These are phyloP conservation scores for Clostera curtula DNA, from an alignment of 2,888 invertebrate genomes.

Conservation along the genomic window DNA sequence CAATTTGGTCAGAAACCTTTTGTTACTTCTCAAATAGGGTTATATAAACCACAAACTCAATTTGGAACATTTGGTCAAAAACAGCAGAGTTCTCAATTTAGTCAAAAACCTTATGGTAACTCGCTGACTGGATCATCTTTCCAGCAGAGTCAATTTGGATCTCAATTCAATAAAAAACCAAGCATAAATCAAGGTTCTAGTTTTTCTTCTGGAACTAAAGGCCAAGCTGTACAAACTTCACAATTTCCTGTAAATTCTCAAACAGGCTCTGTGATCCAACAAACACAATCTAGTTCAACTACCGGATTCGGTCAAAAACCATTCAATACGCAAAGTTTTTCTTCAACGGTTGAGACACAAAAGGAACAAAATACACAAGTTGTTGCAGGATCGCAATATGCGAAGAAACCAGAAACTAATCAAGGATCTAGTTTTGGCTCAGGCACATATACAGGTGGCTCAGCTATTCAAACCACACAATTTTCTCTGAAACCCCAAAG, in stretches of 20 bases:
- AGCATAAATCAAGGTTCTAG: neutral
- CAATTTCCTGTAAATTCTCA: too few relatives aligned
- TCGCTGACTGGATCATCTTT: constrained; percentile 12
- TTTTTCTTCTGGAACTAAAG: neutral
- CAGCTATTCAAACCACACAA: too few relatives aligned
- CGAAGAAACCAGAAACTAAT: neutral
- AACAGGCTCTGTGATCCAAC: constrained; percentile 5
- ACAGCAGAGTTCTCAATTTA: constrained; percentile 3
- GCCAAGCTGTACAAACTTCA: too few relatives aligned
- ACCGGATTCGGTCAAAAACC: constrained; percentile 9
- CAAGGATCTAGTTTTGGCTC: constrained; percentile 1
- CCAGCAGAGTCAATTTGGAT: too few relatives aligned
- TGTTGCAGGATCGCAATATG: neutral
- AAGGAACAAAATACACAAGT: too few relatives aligned
- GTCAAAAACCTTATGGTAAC: constrained; percentile 5
- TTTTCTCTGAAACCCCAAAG: too few relatives aligned
- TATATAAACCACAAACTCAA: neutral
- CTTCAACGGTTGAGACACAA: too few relatives aligned
- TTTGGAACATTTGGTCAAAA: constrained; percentile 1
- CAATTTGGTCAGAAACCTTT: constrained; percentile 3
- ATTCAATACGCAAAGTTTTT: too few relatives aligned
- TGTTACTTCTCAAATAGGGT: neutral
- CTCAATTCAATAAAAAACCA: constrained; percentile 2
- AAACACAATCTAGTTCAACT: constrained; percentile 7
- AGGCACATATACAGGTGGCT: too few relatives aligned